These are phyloP conservation scores for Leptoteleia sp. DNA, from an alignment of 1,140 invertebrate species.

Conservation along the genomic window DNA sequence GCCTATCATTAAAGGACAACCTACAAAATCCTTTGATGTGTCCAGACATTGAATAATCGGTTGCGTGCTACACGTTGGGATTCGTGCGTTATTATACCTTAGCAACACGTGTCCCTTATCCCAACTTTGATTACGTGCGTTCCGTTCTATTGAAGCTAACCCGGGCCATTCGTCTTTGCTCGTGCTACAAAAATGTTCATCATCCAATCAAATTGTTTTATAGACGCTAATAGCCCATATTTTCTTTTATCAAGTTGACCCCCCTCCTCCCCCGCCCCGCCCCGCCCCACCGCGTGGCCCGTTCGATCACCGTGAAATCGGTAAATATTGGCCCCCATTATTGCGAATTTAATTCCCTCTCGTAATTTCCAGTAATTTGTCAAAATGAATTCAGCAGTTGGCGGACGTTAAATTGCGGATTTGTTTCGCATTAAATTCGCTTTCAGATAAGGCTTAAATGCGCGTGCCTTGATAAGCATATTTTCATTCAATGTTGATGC, in stretches of 20 bases:
- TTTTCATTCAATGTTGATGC: too few relatives aligned
- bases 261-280: too few relatives aligned
- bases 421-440: too few relatives aligned
- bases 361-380: too few relatives aligned
- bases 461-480: too few relatives aligned
- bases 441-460: too few relatives aligned
- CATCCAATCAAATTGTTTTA: conserved; percentile 52
- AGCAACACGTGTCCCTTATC: conserved; percentile 62
- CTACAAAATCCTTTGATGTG: conserved; percentile 69
- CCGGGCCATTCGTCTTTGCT: conserved; percentile 19
- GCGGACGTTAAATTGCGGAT: too few relatives aligned
- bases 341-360: too few relatives aligned
- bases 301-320: not conserved
- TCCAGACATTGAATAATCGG: conserved; percentile 50
- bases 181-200: conserved; percentile 31
- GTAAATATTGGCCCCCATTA: too few relatives aligned
- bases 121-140: conserved; percentile 47
- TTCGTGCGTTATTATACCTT: conserved; percentile 51
- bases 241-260: too few relatives aligned
- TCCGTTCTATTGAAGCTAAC: conserved; percentile 38
- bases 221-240: conserved; percentile 8
- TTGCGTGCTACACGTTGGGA: conserved; percentile 51
- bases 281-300: too few relatives aligned
- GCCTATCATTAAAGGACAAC: conserved; percentile 68
- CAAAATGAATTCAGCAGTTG: too few relatives aligned